phyloP scores from a whole-genome alignment of 2,113 vertebrate genomes.

The Gallinago undulata region DNA sequence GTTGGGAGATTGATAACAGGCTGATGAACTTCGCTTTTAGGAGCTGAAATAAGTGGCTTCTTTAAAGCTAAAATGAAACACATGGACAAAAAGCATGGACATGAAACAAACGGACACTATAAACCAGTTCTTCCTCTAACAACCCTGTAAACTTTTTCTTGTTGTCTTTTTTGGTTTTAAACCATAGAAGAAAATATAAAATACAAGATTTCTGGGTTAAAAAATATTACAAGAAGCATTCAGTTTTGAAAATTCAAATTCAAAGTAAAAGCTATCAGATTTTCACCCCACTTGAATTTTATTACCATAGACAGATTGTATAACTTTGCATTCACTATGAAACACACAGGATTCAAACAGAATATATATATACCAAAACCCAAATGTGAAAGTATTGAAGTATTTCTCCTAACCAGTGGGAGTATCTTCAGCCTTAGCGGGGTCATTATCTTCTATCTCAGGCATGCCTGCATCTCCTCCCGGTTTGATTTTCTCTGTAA shows the following conservation, averaged over 20 bases:
- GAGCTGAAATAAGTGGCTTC: conserved; percentile 70
- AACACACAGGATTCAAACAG: background rate
- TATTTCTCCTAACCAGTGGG: conserved; percentile 82
- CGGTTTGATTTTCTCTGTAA: conserved; percentile 84
- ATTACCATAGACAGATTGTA: background rate
- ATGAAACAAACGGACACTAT: background rate
- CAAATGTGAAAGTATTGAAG: background rate
- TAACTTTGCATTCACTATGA: background rate
- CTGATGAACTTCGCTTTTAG: conserved; percentile 59
- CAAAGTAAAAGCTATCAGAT: background rate
- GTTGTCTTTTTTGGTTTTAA: background rate
- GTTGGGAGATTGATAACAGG: conserved; percentile 48
- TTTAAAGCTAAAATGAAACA: conserved; percentile 71
- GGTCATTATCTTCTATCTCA: conserved; percentile 94
- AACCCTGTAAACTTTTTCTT: background rate
- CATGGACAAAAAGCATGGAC: background rate
- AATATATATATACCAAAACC: background rate
- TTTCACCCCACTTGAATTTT: background rate
- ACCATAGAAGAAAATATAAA: background rate
- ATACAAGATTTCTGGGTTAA: background rate
- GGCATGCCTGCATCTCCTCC: conserved; percentile 97
- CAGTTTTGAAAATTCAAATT: background rate
- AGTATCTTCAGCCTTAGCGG: conserved; percentile 85
- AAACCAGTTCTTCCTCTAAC: background rate
- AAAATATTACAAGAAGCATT: background rate